phyloP scores from a whole-genome alignment of 2,888 invertebrate species.

The Lymantria dispar region DNA sequence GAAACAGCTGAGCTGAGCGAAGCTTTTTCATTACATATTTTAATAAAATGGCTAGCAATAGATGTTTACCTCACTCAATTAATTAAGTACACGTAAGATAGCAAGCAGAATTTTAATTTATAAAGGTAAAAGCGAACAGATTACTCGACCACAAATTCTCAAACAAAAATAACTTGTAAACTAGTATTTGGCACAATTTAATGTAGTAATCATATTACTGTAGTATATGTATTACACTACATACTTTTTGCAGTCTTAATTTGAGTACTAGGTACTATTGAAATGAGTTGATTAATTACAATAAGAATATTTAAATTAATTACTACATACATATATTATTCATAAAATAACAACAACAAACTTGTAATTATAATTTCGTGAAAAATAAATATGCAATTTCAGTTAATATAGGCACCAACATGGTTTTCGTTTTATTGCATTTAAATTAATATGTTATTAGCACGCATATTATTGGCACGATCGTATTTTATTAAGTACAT shows the following conservation, averaged over 20 bases:
- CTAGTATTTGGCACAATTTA: neutral
- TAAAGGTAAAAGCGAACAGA: no score
- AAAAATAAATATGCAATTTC: neutral
- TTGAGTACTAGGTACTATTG: neutral
- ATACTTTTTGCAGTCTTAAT: neutral
- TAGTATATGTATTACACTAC: neutral
- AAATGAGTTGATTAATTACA: neutral
- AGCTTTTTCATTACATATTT: no score
- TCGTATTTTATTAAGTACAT: no score
- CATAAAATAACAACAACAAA: neutral
- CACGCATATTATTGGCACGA: no score
- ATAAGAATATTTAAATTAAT: neutral
- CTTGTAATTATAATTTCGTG: neutral
- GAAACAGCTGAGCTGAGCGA: no score
- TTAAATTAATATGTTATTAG: neutral
- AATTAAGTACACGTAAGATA: no score
- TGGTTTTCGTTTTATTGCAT: neutral
- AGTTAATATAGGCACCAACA: neutral
- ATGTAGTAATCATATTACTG: neutral
- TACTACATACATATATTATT: neutral
- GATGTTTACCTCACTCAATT: no score
- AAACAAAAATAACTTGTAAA: neutral
- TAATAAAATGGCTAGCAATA: no score
- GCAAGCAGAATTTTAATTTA: no score
- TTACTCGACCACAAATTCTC: no score